A percentile compares a stretch with the other conserved stretches of the same genome.
Evolutionary conservation across 92 coral and sea anemone species (phyloP).

Genomic region (Epizoanthus fatuus): DNA sequence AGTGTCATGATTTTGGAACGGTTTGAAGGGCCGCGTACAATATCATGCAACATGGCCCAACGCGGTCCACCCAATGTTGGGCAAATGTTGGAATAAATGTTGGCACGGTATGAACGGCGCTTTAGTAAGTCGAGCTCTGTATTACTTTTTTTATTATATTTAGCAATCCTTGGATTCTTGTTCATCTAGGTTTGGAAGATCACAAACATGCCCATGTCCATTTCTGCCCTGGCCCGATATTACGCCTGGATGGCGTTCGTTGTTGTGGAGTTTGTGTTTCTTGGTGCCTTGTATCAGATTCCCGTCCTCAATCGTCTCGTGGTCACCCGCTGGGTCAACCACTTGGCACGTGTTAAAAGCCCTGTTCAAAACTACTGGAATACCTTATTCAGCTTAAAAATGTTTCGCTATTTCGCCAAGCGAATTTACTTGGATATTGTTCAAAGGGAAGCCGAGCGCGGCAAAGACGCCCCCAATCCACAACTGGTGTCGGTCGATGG

Average conservation of each 20-base stretch:
- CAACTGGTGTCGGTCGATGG: constrained; percentile 83
- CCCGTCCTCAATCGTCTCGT: constrained; percentile 3
- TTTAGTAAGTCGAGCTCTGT: no score
- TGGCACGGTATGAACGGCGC: no score
- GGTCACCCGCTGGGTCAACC: neutral
- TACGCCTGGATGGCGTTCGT: constrained; percentile 23
- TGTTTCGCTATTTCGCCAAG: constrained; percentile 8
- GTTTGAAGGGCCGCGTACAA: no score
- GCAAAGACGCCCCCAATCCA: constrained; percentile 82
- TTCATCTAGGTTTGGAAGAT: neutral
- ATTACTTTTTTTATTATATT: no score
- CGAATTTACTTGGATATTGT: constrained; percentile 10
- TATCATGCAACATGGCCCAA: no score
- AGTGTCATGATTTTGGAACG: no score
- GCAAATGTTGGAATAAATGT: no score
- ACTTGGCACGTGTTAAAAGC: neutral
- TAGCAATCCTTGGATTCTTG: no score
- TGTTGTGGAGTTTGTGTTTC: neutral
- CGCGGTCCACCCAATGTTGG: no score
- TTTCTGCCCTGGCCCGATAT: neutral
- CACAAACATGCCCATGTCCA: neutral
- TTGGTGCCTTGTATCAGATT: neutral
- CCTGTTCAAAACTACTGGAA: neutral
- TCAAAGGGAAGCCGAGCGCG: constrained; percentile 4
- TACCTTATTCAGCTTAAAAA: neutral